Evolutionary conservation across 2,888 invertebrate species (phyloP).

Genomic region (Xiphydria camelus): DNA sequence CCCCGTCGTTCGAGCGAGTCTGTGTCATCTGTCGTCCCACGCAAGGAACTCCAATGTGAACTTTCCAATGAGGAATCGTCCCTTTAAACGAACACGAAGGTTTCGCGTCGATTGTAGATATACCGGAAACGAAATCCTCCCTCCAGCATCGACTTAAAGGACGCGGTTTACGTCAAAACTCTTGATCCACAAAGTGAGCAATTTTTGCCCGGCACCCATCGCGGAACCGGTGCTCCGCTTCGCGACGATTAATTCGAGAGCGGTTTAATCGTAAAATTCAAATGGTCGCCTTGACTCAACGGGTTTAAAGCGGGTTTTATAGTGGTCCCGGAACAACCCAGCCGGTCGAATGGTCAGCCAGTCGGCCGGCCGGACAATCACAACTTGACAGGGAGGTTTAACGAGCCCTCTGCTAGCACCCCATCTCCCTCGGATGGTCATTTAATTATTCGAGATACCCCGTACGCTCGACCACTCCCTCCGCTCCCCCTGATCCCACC

Average conservation of each 20-base stretch:
- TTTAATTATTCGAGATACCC: slow-evolving; percentile 57
- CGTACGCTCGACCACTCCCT: slow-evolving; percentile 40
- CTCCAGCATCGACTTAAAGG: too few species aligned
- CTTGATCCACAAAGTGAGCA: too few species aligned
- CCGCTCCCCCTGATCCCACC: not conserved
- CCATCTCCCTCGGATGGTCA: slow-evolving; percentile 51
- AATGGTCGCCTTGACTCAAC: slow-evolving; percentile 18
- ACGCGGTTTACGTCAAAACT: too few species aligned
- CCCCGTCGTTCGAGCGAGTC: too few species aligned
- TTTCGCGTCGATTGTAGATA: too few species aligned
- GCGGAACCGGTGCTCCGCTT: too few species aligned
- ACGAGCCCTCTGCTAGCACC: slow-evolving; percentile 53
- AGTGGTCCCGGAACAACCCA: slow-evolving; percentile 46
- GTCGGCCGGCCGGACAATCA: slow-evolving; percentile 50
- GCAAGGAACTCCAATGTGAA: too few species aligned
- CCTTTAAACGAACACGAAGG: too few species aligned
- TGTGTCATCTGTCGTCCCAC: too few species aligned
- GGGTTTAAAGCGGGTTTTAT: slow-evolving; percentile 45
- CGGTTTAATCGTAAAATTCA: slow-evolving; percentile 53
- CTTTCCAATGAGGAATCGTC: too few species aligned
- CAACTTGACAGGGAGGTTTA: slow-evolving; percentile 57
- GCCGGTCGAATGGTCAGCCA: slow-evolving; percentile 40
- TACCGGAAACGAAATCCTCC: too few species aligned
- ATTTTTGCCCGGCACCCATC: too few species aligned
- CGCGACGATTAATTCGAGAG: slow-evolving; percentile 11